These are phyloP conservation scores for Tragelaphus imberbis DNA, from an alignment of 2,113 vertebrate species.

Conservation along the genomic window DNA sequence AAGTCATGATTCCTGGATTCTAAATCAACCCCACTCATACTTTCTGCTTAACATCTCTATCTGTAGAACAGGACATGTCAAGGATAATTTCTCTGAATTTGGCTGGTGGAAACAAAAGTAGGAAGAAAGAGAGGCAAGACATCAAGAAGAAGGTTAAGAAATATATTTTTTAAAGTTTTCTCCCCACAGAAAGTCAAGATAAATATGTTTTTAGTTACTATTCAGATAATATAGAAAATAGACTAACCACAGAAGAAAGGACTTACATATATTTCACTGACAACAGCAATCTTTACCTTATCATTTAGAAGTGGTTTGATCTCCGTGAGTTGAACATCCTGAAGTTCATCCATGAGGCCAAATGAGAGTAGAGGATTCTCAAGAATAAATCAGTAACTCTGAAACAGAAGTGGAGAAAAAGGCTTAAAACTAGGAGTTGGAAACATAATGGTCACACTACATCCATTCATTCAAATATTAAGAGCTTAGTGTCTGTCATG, in stretches of 20 bases:
- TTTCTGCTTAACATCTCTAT: constrained; percentile 9
- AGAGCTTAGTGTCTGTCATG: not conserved
- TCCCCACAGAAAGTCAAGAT: constrained; percentile 13
- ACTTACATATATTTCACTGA: not conserved
- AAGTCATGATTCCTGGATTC: not conserved
- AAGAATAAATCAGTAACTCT: constrained; percentile 60
- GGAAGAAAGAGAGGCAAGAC: not conserved
- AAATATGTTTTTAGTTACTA: constrained; percentile 17
- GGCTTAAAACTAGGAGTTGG: not conserved
- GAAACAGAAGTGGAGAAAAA: constrained; percentile 65
- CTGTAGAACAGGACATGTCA: not conserved
- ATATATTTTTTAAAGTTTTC: not conserved
- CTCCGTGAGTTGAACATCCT: constrained; percentile 95
- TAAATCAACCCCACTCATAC: not conserved
- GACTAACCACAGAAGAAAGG: not conserved
- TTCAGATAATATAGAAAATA: constrained; percentile 3
- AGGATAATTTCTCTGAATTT: constrained; percentile 17
- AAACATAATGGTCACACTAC: not conserved
- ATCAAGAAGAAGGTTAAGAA: constrained; percentile 29
- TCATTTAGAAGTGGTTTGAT: constrained; percentile 95
- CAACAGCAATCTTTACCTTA: constrained; percentile 82
- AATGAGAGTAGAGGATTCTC: constrained; percentile 36
- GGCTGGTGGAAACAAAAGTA: not conserved
- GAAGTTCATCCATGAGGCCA: constrained; percentile 91
- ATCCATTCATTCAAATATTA: not conserved